These are phyloP conservation scores for Pseudopleuronectes americanus DNA, from an alignment of 2,797 vertebrate genomes.

Conservation along the genomic window DNA sequence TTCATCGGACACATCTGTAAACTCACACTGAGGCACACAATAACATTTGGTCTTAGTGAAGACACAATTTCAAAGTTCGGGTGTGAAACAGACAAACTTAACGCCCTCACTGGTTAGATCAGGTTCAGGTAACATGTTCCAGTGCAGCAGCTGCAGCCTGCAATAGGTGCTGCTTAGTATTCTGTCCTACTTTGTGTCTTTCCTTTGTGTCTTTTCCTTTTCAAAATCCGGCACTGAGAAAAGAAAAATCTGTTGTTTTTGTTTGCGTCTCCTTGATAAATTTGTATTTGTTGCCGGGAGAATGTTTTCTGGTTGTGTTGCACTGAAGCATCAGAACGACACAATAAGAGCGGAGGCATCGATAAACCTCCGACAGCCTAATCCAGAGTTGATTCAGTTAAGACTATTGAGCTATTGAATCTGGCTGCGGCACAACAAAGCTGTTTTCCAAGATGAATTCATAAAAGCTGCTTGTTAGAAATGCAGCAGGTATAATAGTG, in stretches of 20 bases:
- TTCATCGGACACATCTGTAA: too few species aligned
- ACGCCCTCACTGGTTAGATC: conserved; percentile 17
- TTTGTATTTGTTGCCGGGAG: conserved; percentile 22
- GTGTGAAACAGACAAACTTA: too few species aligned
- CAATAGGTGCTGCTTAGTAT: conserved; percentile 53
- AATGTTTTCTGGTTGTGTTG: conserved; percentile 6
- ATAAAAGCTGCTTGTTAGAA: conserved; percentile 17
- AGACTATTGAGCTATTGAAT: neutral
- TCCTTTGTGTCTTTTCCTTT: conserved; percentile 42
- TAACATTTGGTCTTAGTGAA: too few species aligned
- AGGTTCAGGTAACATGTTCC: conserved; percentile 28
- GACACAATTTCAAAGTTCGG: too few species aligned
- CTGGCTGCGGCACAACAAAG: conserved; percentile 2
- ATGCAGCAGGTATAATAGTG: conserved; percentile 25
- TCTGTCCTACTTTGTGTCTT: conserved; percentile 49
- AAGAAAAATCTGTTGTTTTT: conserved; percentile 12
- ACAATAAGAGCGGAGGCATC: conserved; percentile 10
- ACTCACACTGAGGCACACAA: too few species aligned
- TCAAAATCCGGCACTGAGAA: conserved; percentile 1
- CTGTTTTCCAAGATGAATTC: conserved; percentile 10
- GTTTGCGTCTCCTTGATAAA: conserved; percentile 43
- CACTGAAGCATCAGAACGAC: conserved; percentile 9
- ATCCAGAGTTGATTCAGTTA: conserved; percentile 13
- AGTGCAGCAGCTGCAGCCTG: conserved; percentile 11
- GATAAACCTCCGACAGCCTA: neutral